Evolutionary conservation across 2,113 vertebrate species (phyloP), one percentile per base, ranked within the genome.

Genomic region (Sebastes fasciatus): DNA sequence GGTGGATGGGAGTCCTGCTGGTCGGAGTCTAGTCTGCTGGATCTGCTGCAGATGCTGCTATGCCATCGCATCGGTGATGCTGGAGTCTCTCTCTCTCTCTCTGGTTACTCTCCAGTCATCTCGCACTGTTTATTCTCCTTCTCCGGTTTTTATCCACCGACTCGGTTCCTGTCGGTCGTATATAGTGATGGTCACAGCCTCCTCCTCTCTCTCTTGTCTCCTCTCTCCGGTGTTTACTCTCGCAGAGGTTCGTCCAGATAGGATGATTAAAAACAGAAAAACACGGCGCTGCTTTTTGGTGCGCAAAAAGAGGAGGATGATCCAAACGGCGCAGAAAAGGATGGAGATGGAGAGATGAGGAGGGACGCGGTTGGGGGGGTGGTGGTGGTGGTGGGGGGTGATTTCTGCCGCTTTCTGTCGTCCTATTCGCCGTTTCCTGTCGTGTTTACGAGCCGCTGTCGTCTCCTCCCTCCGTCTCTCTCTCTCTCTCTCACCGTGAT

Each of bases 361-460:
- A 69, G 77, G 65, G 69, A 74, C 83, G 13, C 34, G 73, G 52
- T 49, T 40, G 63, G 78, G 77, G 34, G 23, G 80, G 54, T 17
- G 71, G 66, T 13, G 72, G 63, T 3, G 40, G 61, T 23, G 2
- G n/a, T n/a, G 40, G 77, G 67, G 68, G 64, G 77, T 61, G 83
- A 63, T 84, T 26, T 26, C 26, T 83, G 79, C 74, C 74, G 85
- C 83, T 85, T 77, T 89, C 84, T 70, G 67, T 54, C 77, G 88
- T 83, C 84, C 85, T 52, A 60, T 79, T 82, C 86, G 74, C 72
- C 82, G 89, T 77, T 91, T 88, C 88, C 71, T 74, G 89, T 88
- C 88, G 94, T 90, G 87, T 93, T 93, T 90, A 87, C 84, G 84
- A 89, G 16, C 79, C 75, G 54, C 65, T 62, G 82, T 79, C 91